Conservation (phyloP, 2,797 vertebrate species). For the Scolopax rusticola region DNA sequence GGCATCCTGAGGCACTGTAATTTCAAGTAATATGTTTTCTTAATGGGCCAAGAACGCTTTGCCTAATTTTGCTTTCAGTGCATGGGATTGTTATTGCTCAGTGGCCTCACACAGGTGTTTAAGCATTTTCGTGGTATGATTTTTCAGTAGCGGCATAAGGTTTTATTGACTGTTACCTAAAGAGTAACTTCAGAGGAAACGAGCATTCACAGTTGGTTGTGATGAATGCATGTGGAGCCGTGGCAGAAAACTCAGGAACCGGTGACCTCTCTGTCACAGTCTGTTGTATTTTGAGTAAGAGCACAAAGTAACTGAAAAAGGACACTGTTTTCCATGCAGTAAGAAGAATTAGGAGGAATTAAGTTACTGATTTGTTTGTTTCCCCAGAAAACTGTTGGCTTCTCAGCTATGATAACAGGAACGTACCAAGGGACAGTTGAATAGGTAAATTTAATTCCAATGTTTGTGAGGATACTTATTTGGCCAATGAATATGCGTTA, state of each 20-base stretch:
- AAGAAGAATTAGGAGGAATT: neutral
- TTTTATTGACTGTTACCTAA: conserved; percentile 52
- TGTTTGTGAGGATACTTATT: neutral
- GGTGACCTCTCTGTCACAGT: neutral
- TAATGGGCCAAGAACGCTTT: conserved; percentile 51
- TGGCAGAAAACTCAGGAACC: neutral
- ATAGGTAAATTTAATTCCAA: neutral
- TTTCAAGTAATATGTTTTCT: conserved; percentile 58
- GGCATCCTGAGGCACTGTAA: conserved; percentile 10
- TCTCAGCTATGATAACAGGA: neutral
- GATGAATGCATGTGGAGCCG: neutral
- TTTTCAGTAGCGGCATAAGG: conserved; percentile 22
- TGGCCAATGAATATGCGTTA: neutral
- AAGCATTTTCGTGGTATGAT: conserved; percentile 24
- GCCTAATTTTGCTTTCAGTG: conserved; percentile 23
- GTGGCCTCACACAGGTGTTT: conserved; percentile 52
- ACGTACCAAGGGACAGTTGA: neutral
- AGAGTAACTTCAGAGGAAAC: conserved; percentile 29
- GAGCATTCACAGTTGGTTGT: neutral
- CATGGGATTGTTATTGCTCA: conserved; percentile 32
- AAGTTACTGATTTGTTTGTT: neutral
- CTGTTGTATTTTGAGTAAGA: neutral
- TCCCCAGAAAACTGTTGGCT: neutral
- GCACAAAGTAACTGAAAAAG: neutral
- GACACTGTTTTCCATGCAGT: neutral